Percentiles rank a stretch among this genome's conserved stretches.
Conservation (phyloP, 2,888 invertebrate species). For the Cryptocephalus moraei region DNA sequence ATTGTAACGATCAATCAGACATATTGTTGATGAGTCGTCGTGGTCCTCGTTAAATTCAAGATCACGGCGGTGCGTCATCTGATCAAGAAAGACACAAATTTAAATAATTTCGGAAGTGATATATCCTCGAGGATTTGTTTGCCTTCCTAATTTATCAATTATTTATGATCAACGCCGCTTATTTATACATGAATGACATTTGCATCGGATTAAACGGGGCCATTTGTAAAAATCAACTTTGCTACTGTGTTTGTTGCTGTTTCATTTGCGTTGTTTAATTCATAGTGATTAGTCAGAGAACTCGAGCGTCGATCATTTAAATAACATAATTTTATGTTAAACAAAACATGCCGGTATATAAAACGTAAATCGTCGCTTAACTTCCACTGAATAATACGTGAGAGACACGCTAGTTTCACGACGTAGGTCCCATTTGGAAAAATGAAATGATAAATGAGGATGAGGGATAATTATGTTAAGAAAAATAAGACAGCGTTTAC, state of each 20-base stretch:
- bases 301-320: conserved; percentile 9
- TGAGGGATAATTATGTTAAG: no score
- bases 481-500: no score
- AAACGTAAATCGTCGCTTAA: conserved; percentile 7
- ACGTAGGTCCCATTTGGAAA: no score
- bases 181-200: conserved; percentile 17
- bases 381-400: neutral
- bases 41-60: no score
- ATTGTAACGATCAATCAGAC: no score
- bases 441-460: no score
- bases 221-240: conserved; percentile 21
- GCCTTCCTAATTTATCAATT: conserved; percentile 11
- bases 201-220: conserved; percentile 19
- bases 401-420: neutral
- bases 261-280: conserved; percentile 11
- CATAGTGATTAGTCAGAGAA: conserved; percentile 13
- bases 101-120: no score
- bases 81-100: no score
- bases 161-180: conserved; percentile 19
- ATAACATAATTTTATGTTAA: conserved; percentile 12
- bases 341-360: conserved; percentile 7
- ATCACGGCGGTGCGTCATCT: no score
- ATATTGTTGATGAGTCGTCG: no score
- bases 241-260: conserved; percentile 9
- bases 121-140: neutral